Conservation (phyloP, 1,140 invertebrate genomes). For the Diprion similis region DNA sequence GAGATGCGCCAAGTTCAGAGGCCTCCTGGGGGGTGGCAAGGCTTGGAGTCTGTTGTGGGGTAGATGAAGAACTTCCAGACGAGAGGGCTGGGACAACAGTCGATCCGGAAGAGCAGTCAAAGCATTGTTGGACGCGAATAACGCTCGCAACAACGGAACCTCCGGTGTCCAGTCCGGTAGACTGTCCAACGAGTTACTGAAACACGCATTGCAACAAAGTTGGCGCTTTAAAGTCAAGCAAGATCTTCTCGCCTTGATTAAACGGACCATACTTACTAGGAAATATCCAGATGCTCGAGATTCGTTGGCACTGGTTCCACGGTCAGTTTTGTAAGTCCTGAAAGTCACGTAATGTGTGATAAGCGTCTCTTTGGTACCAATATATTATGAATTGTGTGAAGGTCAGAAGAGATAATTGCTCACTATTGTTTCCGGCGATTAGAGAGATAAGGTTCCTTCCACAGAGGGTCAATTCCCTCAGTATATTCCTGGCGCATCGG, state of each 20-base stretch:
- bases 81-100: slow-evolving; percentile 75
- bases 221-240: slow-evolving; percentile 11
- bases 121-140: slow-evolving; percentile 79
- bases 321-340: slow-evolving; percentile 72
- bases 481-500: slow-evolving; percentile 74
- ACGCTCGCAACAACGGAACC: slow-evolving; percentile 73
- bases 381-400: too few relatives aligned
- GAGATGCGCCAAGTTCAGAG: slow-evolving; percentile 72
- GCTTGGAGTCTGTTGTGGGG: slow-evolving; percentile 78
- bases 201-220: slow-evolving; percentile 23
- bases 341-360: slow-evolving; percentile 30
- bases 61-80: slow-evolving; percentile 74
- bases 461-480: slow-evolving; percentile 73
- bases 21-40: slow-evolving; percentile 72
- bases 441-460: slow-evolving; percentile 72
- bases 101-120: slow-evolving; percentile 74
- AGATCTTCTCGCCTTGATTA: not conserved
- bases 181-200: slow-evolving; percentile 73
- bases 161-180: slow-evolving; percentile 80
- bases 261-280: slow-evolving; percentile 64
- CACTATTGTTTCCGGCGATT: slow-evolving; percentile 79
- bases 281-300: slow-evolving; percentile 78
- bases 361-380: not conserved
- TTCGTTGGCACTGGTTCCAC: slow-evolving; percentile 71
- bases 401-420: slow-evolving; percentile 41